Conservation (phyloP, 2,888 invertebrate species). For the Dicyrtomina minuta region DNA sequence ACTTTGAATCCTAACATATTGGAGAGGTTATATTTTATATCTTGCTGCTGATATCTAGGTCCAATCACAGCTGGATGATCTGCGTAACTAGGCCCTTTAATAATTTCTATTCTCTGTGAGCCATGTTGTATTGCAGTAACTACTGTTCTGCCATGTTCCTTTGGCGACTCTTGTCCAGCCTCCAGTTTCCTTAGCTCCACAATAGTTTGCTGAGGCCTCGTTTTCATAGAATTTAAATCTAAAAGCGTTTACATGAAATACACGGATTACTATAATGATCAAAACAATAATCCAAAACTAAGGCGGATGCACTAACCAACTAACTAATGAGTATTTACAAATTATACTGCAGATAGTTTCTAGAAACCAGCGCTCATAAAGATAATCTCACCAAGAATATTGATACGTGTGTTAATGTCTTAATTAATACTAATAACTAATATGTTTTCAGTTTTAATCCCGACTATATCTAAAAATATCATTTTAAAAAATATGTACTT, state of each 20-base stretch:
- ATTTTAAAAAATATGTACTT: too few species aligned
- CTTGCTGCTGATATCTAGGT: constrained; percentile 69
- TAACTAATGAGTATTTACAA: too few species aligned
- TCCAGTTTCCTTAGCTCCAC: constrained; percentile 47
- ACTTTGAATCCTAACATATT: constrained; percentile 66
- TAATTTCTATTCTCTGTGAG: constrained; percentile 57
- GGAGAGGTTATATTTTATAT: constrained; percentile 66
- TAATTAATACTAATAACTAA: too few species aligned
- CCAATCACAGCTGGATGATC: constrained; percentile 76
- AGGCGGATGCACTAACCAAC: not conserved
- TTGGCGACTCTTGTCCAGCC: not conserved
- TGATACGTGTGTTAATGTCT: too few species aligned
- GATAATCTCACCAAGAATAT: too few species aligned
- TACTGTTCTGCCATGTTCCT: constrained; percentile 27
- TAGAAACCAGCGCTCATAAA: too few species aligned
- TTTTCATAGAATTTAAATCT: constrained; percentile 73
- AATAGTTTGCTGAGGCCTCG: constrained; percentile 60
- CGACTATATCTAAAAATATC: too few species aligned
- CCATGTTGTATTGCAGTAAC: constrained; percentile 41
- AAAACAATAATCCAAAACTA: not conserved
- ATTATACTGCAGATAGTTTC: too few species aligned
- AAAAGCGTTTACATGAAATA: constrained; percentile 51
- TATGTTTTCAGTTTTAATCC: too few species aligned
- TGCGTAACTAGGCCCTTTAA: constrained; percentile 68
- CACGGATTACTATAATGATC: not conserved